Conservation (phyloP, 2,888 invertebrate species). For the Sminthurinus aureus region DNA sequence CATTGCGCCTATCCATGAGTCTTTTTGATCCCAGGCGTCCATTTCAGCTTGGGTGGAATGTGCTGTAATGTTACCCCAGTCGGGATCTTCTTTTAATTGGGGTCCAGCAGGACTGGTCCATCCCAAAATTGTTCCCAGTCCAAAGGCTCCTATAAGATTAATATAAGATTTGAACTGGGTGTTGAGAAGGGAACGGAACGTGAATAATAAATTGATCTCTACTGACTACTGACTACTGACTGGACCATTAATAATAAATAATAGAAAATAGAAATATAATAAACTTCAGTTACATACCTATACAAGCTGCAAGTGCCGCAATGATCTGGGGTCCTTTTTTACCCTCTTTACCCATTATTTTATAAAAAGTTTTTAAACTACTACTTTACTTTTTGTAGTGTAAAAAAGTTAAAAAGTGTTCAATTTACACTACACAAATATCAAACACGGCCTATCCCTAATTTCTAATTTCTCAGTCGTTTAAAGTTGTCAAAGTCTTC, state of each 20-base stretch:
- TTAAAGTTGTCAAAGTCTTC: neutral
- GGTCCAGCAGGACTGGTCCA: conserved; percentile 48
- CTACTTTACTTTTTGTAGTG: neutral
- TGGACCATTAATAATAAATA: too few relatives aligned
- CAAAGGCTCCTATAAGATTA: conserved; percentile 54
- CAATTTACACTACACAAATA: too few relatives aligned
- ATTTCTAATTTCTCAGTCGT: too few relatives aligned
- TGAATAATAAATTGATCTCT: too few relatives aligned
- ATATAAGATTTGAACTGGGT: too few relatives aligned
- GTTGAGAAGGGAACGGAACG: too few relatives aligned
- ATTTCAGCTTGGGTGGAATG: neutral
- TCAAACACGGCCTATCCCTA: too few relatives aligned
- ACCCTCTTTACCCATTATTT: neutral
- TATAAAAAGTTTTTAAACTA: neutral
- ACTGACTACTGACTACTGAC: too few relatives aligned
- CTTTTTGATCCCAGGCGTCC: neutral
- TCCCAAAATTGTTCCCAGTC: conserved; percentile 52
- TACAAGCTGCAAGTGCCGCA: conserved; percentile 41
- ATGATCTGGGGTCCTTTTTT: conserved; percentile 36
- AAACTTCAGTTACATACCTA: too few relatives aligned
- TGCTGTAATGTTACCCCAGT: too few relatives aligned
- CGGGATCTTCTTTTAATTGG: neutral
- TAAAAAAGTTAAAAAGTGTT: neutral
- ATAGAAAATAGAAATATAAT: too few relatives aligned
- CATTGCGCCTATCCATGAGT: neutral